Evolutionary conservation across 2,888 invertebrate genomes (phyloP), one percentile per base, ranked within the genome.

Genomic region (Mimas tiliae): DNA sequence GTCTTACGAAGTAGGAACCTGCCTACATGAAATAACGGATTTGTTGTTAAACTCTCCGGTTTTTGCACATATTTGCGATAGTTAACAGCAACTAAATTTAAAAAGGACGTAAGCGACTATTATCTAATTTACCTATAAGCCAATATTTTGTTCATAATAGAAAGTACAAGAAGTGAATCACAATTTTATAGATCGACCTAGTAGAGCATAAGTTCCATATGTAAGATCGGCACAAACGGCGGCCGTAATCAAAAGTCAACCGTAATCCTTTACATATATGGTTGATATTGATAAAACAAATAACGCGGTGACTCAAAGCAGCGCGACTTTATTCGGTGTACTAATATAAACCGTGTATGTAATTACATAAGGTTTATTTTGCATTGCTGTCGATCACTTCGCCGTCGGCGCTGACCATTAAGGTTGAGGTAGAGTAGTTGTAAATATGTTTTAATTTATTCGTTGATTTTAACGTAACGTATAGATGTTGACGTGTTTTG

Each of bases 401-500:
- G 42, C 42, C 34, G 11, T 11, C 45, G 14, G 12, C 14, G 11
- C 45, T 45, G 45, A 45, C 45, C 14, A 45, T 45, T 11, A 19
- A 58, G 66, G 63, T 27, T 63, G 38, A 38, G 19, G 55, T 63
- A 47, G 48, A 63, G 33, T 65, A 65, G 21, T 58, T 65, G 80
- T 82, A 81, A 69, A 84, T 74, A 80, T 66, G 58, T 58, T 58
- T 79, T 85, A 81, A 86, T 75, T 87, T 87, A 82, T 86, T 86
- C 78, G 81, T 89, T 88, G 79, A 80, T 76, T 80, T 79, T 77
- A 76, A n/a, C 62, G 38, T 75, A 50, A 75, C 72, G 19, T 53
- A 53, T 74, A 76, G 80, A 81, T 79, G 72, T 82, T 84, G 75
- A 80, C 79, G 80, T 86, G 83, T 89, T 91, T 91, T 90, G 84